Percentiles rank a stretch among this genome's conserved stretches.
Evolutionary conservation across 2,888 invertebrate species (phyloP).

Genomic region (Xestia xanthographa): DNA sequence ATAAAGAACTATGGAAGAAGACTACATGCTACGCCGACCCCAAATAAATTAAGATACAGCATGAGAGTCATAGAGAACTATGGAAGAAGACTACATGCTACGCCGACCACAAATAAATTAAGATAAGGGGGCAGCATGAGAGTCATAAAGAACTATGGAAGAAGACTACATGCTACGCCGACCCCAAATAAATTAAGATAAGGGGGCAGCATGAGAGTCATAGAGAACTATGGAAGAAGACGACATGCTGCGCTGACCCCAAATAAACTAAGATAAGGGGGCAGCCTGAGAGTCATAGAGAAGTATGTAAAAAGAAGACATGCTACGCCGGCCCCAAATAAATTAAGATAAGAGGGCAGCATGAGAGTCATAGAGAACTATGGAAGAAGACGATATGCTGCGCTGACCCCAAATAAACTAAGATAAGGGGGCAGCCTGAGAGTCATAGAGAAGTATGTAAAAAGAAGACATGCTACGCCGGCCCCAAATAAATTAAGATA

Average conservation of each 20-base stretch:
- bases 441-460: not conserved
- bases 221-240: not conserved
- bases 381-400: not conserved
- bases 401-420: not conserved
- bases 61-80: not conserved
- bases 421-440: no score
- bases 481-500: no score
- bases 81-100: not conserved
- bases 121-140: no score
- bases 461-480: no score
- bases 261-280: rapidly evolving
- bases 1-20: not conserved
- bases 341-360: no score
- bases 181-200: not conserved
- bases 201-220: not conserved
- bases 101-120: not conserved
- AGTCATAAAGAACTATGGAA: not conserved
- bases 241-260: not conserved
- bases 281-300: not conserved
- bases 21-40: not conserved
- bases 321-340: no score
- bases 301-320: not conserved
- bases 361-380: not conserved
- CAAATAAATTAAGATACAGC: no score
- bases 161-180: not conserved